phyloP scores from a whole-genome alignment of 2,797 vertebrate species.

The Novumbra hubbsi region DNA sequence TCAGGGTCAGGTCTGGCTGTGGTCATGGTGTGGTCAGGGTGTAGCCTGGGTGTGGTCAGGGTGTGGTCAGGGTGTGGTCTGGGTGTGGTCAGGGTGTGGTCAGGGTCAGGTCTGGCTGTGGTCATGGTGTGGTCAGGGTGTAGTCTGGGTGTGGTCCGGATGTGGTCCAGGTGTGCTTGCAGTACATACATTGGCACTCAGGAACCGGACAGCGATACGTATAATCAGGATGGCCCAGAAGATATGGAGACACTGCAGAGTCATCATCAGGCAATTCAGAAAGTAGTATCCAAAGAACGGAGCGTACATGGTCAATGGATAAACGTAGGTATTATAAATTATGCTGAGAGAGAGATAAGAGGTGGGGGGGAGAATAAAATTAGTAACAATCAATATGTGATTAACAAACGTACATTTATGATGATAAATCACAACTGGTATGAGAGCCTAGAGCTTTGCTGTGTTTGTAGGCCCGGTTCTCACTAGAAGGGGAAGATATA shows the following conservation, averaged over 20 bases:
- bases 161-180: neutral
- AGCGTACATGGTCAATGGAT: constrained; percentile 84
- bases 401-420: neutral
- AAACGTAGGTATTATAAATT: constrained; percentile 88
- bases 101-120: too few relatives aligned
- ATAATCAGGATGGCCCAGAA: constrained; percentile 96
- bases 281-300: constrained; percentile 97
- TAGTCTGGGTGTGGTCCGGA: neutral
- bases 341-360: constrained; percentile 74
- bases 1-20: too few relatives aligned
- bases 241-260: constrained; percentile 87
- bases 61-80: too few relatives aligned
- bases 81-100: too few relatives aligned
- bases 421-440: constrained; percentile 2
- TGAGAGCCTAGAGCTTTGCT: neutral
- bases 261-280: constrained; percentile 88
- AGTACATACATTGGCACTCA: constrained; percentile 86
- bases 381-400: neutral
- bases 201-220: constrained; percentile 90
- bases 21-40: too few relatives aligned
- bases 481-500: constrained; percentile 94
- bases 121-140: too few relatives aligned
- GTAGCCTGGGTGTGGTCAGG: too few relatives aligned
- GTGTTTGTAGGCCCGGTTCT: constrained; percentile 38
- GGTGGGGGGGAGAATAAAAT: neutral